These are phyloP conservation scores for Anthopleura xanthogrammica DNA, from an alignment of 92 coral and sea anemone species.

Conservation along the genomic window DNA sequence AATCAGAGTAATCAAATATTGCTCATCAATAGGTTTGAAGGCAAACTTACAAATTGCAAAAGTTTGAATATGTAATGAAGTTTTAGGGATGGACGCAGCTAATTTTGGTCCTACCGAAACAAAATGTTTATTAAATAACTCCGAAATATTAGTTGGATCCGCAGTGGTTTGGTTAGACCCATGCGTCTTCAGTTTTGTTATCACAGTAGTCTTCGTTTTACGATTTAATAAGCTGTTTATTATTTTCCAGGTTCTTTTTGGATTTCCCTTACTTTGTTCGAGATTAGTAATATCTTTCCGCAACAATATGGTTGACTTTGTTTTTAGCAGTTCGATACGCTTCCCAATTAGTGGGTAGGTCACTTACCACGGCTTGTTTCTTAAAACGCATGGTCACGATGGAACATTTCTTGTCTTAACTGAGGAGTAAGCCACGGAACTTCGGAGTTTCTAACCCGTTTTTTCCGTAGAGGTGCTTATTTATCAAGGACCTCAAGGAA, in stretches of 20 bases:
- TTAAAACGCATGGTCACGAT: too few relatives aligned
- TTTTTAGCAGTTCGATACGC: too few relatives aligned
- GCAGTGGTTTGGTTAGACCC: neutral
- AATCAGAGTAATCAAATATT: neutral
- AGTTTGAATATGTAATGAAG: neutral
- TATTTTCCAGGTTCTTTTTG: neutral
- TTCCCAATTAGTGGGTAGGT: too few relatives aligned
- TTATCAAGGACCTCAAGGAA: too few relatives aligned
- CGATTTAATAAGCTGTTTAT: neutral
- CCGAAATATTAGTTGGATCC: neutral
- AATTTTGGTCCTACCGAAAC: neutral
- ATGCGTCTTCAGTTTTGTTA: neutral
- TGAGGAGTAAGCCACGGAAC: too few relatives aligned
- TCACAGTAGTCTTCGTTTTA: neutral
- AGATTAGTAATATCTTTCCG: neutral
- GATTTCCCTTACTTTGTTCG: neutral
- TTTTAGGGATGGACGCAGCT: neutral
- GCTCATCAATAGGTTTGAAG: neutral
- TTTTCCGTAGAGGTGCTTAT: too few relatives aligned
- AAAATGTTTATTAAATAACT: neutral
- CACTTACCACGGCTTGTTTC: too few relatives aligned
- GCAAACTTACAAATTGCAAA: neutral
- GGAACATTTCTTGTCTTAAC: too few relatives aligned
- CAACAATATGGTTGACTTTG: too few relatives aligned
- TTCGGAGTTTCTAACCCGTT: too few relatives aligned